A percentile compares a stretch with the other conserved stretches of the same genome.
Conservation (phyloP, 2,888 invertebrate species). For the Endomychus coccineus region DNA sequence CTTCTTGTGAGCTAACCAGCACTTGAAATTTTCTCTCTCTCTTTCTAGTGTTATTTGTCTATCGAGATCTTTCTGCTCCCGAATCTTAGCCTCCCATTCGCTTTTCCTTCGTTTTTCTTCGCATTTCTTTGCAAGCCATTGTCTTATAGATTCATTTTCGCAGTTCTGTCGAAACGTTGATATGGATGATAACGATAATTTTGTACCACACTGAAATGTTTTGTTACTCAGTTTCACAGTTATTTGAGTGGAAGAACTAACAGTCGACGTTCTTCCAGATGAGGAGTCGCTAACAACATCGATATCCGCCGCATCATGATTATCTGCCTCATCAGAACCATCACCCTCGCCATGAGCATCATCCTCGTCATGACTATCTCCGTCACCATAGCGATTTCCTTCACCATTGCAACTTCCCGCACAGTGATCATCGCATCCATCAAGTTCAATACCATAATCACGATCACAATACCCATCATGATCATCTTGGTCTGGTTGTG, state of each 20-base stretch:
- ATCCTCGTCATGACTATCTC: too few species aligned
- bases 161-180: slow-evolving; percentile 10
- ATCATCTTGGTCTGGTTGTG: too few species aligned
- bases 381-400: too few species aligned
- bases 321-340: too few species aligned
- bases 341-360: too few species aligned
- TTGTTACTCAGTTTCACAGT: slow-evolving; percentile 16
- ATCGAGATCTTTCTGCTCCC: slow-evolving; percentile 37
- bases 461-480: too few species aligned
- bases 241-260: slow-evolving; percentile 10
- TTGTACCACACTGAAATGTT: slow-evolving; percentile 15
- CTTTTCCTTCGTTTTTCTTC: slow-evolving; percentile 32
- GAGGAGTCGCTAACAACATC: too few species aligned
- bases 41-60: slow-evolving; percentile 36
- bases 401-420: too few species aligned
- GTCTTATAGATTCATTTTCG: slow-evolving; percentile 47
- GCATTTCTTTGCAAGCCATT: slow-evolving; percentile 48
- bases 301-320: too few species aligned
- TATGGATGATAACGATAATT: slow-evolving; percentile 20
- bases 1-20: slow-evolving; percentile 33
- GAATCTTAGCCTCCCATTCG: slow-evolving; percentile 27
- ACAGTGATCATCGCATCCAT: too few species aligned
- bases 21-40: slow-evolving; percentile 42
- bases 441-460: too few species aligned
- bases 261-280: slow-evolving; percentile 5